Conservation (phyloP, 1,140 invertebrate species). For the Drosophila watanabei region DNA sequence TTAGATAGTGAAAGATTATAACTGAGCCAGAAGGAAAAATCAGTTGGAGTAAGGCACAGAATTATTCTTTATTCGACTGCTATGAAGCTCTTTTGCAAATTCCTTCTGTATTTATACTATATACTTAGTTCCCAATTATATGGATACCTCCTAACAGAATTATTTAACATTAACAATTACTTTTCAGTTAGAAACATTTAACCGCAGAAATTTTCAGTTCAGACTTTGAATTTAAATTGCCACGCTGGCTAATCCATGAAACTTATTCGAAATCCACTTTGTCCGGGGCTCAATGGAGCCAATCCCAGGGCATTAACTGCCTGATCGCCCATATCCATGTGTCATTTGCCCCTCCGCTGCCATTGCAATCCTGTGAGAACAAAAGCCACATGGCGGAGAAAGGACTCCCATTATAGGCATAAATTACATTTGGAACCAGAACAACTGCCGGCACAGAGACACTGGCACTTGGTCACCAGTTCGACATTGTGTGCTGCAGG, state of each 20-base stretch:
- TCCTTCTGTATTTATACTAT: neutral
- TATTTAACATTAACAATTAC: neutral
- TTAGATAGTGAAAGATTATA: neutral
- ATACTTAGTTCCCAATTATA: too few relatives aligned
- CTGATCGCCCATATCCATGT: constrained; percentile 24
- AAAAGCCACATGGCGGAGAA: constrained; percentile 41
- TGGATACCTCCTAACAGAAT: too few relatives aligned
- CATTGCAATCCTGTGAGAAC: constrained; percentile 9
- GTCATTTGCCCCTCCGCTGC: constrained; percentile 11
- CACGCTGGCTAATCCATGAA: constrained; percentile 13
- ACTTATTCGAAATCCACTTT: constrained; percentile 23
- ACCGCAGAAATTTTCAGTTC: too few relatives aligned
- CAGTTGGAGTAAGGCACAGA: neutral
- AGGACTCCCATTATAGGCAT: constrained; percentile 58
- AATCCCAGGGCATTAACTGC: constrained; percentile 26
- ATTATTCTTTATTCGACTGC: too few relatives aligned
- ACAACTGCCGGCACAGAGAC: constrained; percentile 5
- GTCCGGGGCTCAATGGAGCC: constrained; percentile 25
- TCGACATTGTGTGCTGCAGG: constrained; percentile 28
- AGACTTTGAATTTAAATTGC: neutral
- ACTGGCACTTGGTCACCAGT: constrained; percentile 29
- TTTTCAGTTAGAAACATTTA: neutral
- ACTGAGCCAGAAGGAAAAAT: neutral
- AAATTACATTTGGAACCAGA: constrained; percentile 60
- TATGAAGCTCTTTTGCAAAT: too few relatives aligned